Base-by-base conservation (phyloP, 92 coral and sea anemone species). In the Heliopora coerulea region DNA sequence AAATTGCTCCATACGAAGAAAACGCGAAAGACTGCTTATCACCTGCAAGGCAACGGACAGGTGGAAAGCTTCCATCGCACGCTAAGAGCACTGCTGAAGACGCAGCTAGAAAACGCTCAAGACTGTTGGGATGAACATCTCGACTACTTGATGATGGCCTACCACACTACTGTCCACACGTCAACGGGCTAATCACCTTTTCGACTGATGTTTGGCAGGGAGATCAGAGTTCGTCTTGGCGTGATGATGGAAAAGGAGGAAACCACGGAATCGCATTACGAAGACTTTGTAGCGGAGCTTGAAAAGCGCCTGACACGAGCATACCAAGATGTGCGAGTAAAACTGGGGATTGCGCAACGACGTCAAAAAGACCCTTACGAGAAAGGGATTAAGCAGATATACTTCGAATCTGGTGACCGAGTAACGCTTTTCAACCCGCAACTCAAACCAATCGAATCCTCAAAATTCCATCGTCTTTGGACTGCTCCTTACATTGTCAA, bases 391-490 rank as follows among this genome's bases (percentile, higher is more conserved):
- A 48, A 68, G 60, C 9, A 50, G 26, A 50, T 6, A 17, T 19
- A 50, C 5, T 50, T 50, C 17, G 17, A 50, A 50, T 19, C 58
- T 5, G 58, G 58, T 17, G 58, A 50, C 19, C 20, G 58, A 5
- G 58, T 50, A 3, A 37, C n/a, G 42, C 32, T 73, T 40, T 79
- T 41, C 46, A 83, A 52, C 64, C 85, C 82, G 20, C 74, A 68
- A 23, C 49, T 83, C 37, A 54, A 65, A 32, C 33, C 44, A 17
- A 81, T 70, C 24, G 81, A 86, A 52, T 73, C 83, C 18, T 54
- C 83, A 10, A 83, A 83, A 35, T 83, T 83, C 30, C 87, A 64
- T 56, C 72, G 80, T 13, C 59, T 72, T 27, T 78, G 90, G 84
- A 78, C 79, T 52, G 89, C 83, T 31, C 84, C 82, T 28, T 83